Conservation (phyloP, 2,797 vertebrate species). For the Rhinichthys osculus region DNA sequence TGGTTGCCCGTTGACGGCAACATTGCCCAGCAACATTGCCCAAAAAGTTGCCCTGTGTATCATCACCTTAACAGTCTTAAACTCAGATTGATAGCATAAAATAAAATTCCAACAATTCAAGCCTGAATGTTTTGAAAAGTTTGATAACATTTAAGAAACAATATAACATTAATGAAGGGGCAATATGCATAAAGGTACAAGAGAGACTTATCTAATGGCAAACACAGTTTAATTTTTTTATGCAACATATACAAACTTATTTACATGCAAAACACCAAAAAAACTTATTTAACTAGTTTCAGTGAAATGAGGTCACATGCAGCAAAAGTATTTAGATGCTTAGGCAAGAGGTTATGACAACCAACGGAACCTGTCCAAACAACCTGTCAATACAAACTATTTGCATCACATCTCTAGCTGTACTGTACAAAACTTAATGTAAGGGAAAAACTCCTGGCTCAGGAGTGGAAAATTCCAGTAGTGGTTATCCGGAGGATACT, state of each 20-base stretch:
- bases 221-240: background rate
- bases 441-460: slow-evolving; percentile 23
- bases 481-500: slow-evolving; percentile 26
- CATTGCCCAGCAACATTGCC: no score
- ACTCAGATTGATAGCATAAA: background rate
- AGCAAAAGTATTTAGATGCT: background rate
- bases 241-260: background rate
- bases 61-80: background rate
- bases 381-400: background rate
- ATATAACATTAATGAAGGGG: background rate
- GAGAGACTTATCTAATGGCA: background rate
- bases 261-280: background rate
- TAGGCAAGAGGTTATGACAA: background rate
- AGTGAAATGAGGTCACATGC: background rate
- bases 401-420: slow-evolving; percentile 25
- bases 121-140: background rate
- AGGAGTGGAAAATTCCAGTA: slow-evolving; percentile 47
- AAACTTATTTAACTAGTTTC: background rate
- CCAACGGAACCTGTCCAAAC: background rate
- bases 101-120: background rate
- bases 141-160: background rate
- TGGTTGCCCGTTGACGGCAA: no score
- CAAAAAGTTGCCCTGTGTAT: no score
- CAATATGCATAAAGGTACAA: background rate
- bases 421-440: background rate